Evolutionary conservation across 1,140 invertebrate genomes (phyloP).

Genomic region (Leptopilina clavipes): DNA sequence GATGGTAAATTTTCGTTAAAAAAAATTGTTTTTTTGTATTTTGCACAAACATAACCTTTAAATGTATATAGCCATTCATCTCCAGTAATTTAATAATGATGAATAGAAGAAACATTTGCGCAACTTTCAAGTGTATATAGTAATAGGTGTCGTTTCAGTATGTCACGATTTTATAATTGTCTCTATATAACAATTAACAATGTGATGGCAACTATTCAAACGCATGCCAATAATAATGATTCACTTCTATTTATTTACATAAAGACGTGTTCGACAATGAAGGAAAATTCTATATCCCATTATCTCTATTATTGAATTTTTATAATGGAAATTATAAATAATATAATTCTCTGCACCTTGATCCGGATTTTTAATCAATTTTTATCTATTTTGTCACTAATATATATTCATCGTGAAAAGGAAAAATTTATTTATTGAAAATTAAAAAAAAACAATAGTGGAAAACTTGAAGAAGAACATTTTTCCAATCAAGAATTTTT

Average conservation of each 20-base stretch:
- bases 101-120: background rate
- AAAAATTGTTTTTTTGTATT: too few relatives aligned
- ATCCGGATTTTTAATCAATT: background rate
- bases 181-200: conserved; percentile 22
- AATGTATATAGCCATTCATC: background rate
- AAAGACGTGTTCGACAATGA: background rate
- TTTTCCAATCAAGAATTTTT: too few relatives aligned
- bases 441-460: too few relatives aligned
- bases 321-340: conserved; percentile 1
- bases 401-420: too few relatives aligned
- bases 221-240: conserved; percentile 26
- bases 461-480: too few relatives aligned
- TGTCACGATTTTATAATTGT: conserved; percentile 19
- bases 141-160: conserved; percentile 1
- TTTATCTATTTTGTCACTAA: too few relatives aligned
- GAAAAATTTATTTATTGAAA: too few relatives aligned
- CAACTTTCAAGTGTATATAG: background rate
- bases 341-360: background rate
- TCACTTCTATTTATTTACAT: conserved; percentile 23
- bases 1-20: too few relatives aligned
- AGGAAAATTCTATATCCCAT: background rate
- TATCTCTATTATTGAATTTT: background rate
- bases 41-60: background rate
- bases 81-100: background rate
- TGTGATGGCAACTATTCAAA: conserved; percentile 23